Percentiles rank a stretch among this genome's conserved stretches.
Evolutionary conservation across 2,797 vertebrate species (phyloP).

Genomic region (Harpagifer antarcticus): DNA sequence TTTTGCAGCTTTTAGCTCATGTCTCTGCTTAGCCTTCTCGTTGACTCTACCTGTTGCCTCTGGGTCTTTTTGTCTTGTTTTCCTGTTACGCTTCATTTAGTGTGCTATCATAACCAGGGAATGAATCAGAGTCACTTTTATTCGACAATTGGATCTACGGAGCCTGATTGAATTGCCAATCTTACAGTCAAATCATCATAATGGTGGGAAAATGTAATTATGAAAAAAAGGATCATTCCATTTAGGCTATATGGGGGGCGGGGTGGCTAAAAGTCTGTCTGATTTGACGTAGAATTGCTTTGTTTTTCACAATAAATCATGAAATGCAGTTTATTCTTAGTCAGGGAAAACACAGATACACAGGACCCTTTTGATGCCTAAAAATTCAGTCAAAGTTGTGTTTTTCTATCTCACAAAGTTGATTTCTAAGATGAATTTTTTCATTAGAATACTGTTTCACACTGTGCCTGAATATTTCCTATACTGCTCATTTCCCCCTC

Average conservation of each 20-base stretch:
- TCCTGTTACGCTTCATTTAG: slow-evolving; percentile 27
- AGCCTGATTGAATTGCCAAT: too few relatives aligned
- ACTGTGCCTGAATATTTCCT: slow-evolving; percentile 11
- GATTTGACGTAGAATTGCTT: too few relatives aligned
- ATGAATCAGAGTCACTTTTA: neutral
- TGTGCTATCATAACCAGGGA: slow-evolving; percentile 11
- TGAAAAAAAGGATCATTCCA: too few relatives aligned
- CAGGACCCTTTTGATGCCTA: neutral
- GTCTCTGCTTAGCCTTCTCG: slow-evolving; percentile 52
- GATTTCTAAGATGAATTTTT: neutral
- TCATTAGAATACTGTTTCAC: slow-evolving; percentile 2
- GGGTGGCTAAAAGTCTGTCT: too few relatives aligned
- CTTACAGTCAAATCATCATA: too few relatives aligned
- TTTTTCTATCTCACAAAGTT: neutral
- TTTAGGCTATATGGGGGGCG: too few relatives aligned
- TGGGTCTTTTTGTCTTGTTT: slow-evolving; percentile 21
- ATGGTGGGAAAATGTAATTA: too few relatives aligned
- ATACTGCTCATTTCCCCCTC: slow-evolving; percentile 5
- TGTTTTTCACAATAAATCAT: too few relatives aligned
- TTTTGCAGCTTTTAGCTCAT: slow-evolving; percentile 63
- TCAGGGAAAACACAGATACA: too few relatives aligned
- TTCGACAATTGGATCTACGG: too few relatives aligned
- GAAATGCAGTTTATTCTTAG: too few relatives aligned
- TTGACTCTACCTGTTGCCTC: slow-evolving; percentile 43
- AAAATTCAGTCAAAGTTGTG: neutral